phyloP scores from a whole-genome alignment of 2,888 invertebrate species.

The Papilio elwesi region DNA sequence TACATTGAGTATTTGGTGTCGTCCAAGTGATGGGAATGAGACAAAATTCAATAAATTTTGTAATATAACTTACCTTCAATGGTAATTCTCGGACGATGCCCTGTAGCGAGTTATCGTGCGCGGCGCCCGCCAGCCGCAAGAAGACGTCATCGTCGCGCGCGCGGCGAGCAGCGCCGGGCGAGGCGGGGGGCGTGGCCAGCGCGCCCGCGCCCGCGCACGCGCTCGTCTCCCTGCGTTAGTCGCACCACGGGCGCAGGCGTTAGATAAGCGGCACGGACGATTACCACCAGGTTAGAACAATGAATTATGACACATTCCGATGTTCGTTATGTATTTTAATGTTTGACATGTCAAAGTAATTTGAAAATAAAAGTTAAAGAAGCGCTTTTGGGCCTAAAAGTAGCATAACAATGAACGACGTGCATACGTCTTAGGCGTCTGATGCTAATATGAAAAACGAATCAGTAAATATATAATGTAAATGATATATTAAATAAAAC shows the following conservation, averaged over 20 bases:
- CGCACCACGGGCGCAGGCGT: slow-evolving; percentile 45
- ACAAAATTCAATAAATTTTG: too few relatives aligned
- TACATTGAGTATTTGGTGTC: too few relatives aligned
- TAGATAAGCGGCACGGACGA: slow-evolving; percentile 45
- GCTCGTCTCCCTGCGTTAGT: slow-evolving; percentile 59
- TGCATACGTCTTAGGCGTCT: neutral
- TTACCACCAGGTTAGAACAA: slow-evolving; percentile 24
- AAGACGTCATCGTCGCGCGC: slow-evolving; percentile 90
- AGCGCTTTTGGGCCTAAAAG: neutral
- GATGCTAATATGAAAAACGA: neutral
- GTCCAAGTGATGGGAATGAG: too few relatives aligned
- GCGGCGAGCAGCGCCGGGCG: slow-evolving; percentile 83
- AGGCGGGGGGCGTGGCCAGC: slow-evolving; percentile 81
- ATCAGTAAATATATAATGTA: slow-evolving; percentile 6
- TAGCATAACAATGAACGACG: slow-evolving; percentile 2
- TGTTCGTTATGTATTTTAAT: slow-evolving; percentile 20
- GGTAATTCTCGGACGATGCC: slow-evolving; percentile 84
- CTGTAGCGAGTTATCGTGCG: slow-evolving; percentile 62
- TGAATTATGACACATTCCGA: slow-evolving; percentile 22
- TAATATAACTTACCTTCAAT: slow-evolving; percentile 73
- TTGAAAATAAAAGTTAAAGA: neutral
- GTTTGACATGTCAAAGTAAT: slow-evolving; percentile 5
- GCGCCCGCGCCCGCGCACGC: slow-evolving; percentile 55
- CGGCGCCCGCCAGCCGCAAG: slow-evolving; percentile 86
- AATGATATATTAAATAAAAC: slow-evolving; percentile 17